Conservation (phyloP, 1,140 invertebrate species). For the Cyclina sinensis region DNA sequence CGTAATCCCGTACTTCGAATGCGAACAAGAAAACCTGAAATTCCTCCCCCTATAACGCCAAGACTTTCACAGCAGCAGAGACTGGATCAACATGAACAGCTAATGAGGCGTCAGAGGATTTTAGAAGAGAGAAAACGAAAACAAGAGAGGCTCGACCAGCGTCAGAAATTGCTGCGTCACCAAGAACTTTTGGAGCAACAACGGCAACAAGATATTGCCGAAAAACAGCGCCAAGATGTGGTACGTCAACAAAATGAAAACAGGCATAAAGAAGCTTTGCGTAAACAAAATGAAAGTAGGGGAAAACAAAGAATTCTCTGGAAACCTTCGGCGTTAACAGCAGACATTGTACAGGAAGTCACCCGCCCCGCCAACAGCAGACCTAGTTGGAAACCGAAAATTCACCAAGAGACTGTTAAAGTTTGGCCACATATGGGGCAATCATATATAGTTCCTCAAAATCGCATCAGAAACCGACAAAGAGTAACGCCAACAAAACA, state of each 20-base stretch:
- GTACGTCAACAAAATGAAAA: constrained; percentile 8
- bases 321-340: not conserved
- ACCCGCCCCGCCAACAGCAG: not conserved
- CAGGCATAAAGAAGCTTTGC: not conserved
- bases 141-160: not conserved
- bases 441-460: not conserved
- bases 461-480: not conserved
- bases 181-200: constrained; percentile 50
- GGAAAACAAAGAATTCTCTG: constrained; percentile 23
- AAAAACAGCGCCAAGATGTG: constrained; percentile 34
- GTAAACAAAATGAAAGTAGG: constrained; percentile 5
- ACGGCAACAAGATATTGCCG: not conserved
- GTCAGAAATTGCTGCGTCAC: constrained; percentile 34
- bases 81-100: constrained; percentile 37
- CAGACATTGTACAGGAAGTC: not conserved
- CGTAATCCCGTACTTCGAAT: not conserved
- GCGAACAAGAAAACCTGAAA: not conserved
- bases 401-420: constrained; percentile 53
- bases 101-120: constrained; percentile 13
- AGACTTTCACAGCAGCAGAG: not conserved
- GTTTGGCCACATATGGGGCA: constrained; percentile 52
- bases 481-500: not conserved
- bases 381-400: constrained; percentile 28
- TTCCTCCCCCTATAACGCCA: not conserved
- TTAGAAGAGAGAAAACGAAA: constrained; percentile 20